Conservation (phyloP, 2,888 invertebrate species). For the Amiota communis region DNA sequence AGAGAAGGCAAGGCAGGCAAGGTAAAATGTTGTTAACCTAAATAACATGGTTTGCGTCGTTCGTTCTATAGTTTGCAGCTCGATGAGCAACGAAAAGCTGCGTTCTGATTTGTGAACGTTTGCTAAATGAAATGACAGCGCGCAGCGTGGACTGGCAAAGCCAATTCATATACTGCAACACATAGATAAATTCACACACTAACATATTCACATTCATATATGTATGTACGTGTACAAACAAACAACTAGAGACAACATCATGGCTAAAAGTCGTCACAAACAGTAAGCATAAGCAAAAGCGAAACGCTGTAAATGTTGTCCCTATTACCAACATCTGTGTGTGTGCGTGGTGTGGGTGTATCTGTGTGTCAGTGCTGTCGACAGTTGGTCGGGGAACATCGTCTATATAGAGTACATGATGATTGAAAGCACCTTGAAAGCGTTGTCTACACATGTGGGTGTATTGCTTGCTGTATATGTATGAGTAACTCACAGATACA, state of each 20-base stretch:
- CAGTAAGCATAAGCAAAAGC: not conserved
- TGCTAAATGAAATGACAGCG: not conserved
- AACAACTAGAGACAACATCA: not conserved
- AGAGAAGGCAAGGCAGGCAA: not conserved
- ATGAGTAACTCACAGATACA: not conserved
- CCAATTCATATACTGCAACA: not conserved
- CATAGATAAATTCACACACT: too few relatives aligned
- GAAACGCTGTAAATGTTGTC: not conserved
- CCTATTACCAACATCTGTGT: slow-evolving; percentile 9
- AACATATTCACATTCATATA: too few relatives aligned
- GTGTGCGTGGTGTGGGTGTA: not conserved
- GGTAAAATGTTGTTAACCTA: slow-evolving; percentile 16
- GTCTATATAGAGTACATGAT: not conserved
- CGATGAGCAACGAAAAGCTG: not conserved
- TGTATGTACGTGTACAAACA: too few relatives aligned
- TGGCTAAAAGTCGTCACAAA: not conserved
- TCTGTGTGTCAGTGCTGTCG: slow-evolving; percentile 7
- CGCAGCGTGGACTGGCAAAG: not conserved
- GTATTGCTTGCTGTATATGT: not conserved
- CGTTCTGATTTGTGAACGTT: not conserved
- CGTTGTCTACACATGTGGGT: not conserved
- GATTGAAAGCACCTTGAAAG: slow-evolving; percentile 46
- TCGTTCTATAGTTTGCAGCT: slow-evolving; percentile 15
- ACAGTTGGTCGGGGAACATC: slow-evolving; percentile 30
- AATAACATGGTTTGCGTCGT: slow-evolving; percentile 13